These are phyloP conservation scores for Rhinoraja longicauda DNA, from an alignment of 2,797 vertebrate species.

Conservation along the genomic window DNA sequence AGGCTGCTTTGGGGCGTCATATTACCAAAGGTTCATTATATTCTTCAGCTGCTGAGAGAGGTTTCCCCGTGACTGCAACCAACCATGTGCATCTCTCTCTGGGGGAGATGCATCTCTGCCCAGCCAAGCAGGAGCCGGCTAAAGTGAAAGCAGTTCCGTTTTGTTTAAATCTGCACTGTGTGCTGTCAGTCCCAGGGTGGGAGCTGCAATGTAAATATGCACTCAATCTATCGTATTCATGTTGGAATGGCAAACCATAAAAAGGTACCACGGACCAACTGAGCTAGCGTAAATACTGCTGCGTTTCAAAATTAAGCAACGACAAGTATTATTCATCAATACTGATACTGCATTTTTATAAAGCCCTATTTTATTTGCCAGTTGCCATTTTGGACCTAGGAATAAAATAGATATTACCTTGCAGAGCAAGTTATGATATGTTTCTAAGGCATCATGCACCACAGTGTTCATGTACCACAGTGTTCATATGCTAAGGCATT, in stretches of 20 bases:
- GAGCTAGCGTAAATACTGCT: not conserved
- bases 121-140: conserved; percentile 3
- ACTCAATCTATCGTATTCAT: not conserved
- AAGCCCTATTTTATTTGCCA: not conserved
- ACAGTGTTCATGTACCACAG: too few species aligned
- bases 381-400: not conserved
- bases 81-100: not conserved
- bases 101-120: not conserved
- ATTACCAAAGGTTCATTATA: not conserved
- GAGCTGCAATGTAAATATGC: not conserved
- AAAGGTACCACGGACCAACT: not conserved
- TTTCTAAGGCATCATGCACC: too few species aligned
- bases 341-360: not conserved
- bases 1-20: not conserved
- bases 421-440: not conserved
- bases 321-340: not conserved
- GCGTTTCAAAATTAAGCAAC: not conserved
- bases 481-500: too few species aligned
- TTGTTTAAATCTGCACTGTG: not conserved
- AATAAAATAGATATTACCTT: not conserved
- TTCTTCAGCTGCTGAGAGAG: not conserved
- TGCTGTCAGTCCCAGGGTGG: not conserved
- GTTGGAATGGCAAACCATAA: not conserved
- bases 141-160: not conserved
- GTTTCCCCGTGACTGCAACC: not conserved